Base-by-base conservation (phyloP, 2,113 vertebrate species). In the Rhombomys opimus region DNA sequence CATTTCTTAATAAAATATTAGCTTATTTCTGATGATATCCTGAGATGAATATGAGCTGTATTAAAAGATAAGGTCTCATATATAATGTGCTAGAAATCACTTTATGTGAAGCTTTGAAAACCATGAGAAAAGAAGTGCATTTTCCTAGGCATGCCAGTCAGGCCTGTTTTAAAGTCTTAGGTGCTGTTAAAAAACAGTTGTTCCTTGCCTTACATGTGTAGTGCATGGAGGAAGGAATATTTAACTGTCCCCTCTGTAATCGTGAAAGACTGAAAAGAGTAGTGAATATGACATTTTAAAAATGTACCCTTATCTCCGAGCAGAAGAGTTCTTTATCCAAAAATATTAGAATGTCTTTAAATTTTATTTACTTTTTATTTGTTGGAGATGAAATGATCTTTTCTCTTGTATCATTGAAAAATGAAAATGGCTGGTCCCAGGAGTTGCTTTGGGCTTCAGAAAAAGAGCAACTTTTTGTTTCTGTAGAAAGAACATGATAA, bases 161-260 rank as follows among this genome's bases (percentile, higher is more conserved):
- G 77, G 27, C 80, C 35, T 89, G 20, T 63, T 92, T 94, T 94
- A 73, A 88, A 90, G 25, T 89, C 52, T 82, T 86, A 86, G 20
- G 30, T n/a, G 63, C 30, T 63, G 0, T 93, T 46, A 46, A 57
- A 87, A 87, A 95, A 95, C 67, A 27, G 7, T 7, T 92, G 41
- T 61, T 59, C 14, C 13, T 46, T 75, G 18, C n/a, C 25, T 95
- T 86, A 65, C 32, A 72, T 52, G 59, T 92, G 22, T 38, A 87
- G 63, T 25, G 7, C 32, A 30, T 3, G 17, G 17, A 23, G 23
- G 18, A 18, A 68, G 41, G 61, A 61, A 7, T 32, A 1, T 82
- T 61, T 68, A 12, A 10, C 5, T 32, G 5, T 35, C 32, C 50
- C n/a, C 20, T 50, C 38, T 80, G 17, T 85, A 93, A 84, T 52